Conservation (phyloP, 2,888 invertebrate genomes). For the Pammene fasciana region DNA sequence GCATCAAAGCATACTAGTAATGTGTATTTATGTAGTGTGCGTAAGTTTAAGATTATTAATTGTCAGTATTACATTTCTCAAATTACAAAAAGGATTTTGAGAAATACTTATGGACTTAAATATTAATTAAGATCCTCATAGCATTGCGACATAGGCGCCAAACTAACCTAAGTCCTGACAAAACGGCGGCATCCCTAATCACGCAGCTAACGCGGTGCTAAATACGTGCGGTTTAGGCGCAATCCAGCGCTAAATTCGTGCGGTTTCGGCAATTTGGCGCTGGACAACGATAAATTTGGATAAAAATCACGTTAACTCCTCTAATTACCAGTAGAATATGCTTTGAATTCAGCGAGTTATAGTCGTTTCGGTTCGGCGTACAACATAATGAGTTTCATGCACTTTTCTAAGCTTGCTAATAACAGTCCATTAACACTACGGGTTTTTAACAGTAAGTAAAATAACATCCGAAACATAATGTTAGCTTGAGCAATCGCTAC, state of each 20-base stretch:
- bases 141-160: background rate
- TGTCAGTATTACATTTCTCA: too few species aligned
- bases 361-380: too few species aligned
- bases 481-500: constrained; percentile 2
- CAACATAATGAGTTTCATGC: too few species aligned
- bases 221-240: constrained; percentile 9
- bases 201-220: constrained; percentile 26
- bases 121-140: background rate
- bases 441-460: too few species aligned
- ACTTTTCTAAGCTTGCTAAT: too few species aligned
- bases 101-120: too few species aligned
- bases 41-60: too few species aligned
- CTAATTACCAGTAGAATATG: background rate
- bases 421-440: too few species aligned
- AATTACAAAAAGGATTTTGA: too few species aligned
- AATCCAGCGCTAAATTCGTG: constrained; percentile 16
- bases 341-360: too few species aligned
- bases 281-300: constrained; percentile 12
- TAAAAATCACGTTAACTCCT: constrained; percentile 11
- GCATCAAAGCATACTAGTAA: background rate
- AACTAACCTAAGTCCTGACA: constrained; percentile 8
- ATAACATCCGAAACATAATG: background rate
- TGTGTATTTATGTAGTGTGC: too few species aligned
- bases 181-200: constrained; percentile 19
- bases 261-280: constrained; percentile 29